phyloP scores from a whole-genome alignment of 2,888 invertebrate species.

The Ethmia dodecea region DNA sequence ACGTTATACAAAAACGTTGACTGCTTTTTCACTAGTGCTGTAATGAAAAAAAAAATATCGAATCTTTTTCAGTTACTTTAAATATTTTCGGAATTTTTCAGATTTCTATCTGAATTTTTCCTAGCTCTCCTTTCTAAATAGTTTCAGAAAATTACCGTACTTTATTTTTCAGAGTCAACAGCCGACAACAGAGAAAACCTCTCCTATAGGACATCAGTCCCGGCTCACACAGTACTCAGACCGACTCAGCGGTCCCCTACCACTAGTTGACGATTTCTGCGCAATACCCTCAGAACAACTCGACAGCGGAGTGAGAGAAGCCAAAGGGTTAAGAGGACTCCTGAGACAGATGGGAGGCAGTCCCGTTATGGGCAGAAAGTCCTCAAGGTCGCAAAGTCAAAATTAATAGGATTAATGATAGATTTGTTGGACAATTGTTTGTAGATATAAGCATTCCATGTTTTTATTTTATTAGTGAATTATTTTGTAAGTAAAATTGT shows the following conservation, averaged over 20 bases:
- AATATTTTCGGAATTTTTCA: no score
- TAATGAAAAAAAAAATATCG: no score
- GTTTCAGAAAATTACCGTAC: no score
- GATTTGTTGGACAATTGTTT: neutral
- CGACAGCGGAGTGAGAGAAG: slow-evolving; percentile 80
- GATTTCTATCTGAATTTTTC: no score
- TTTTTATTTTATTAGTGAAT: neutral
- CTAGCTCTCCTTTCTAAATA: no score
- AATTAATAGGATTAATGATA: no score
- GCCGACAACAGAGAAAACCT: slow-evolving; percentile 53
- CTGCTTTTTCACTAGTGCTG: no score
- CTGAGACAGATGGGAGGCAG: slow-evolving; percentile 91
- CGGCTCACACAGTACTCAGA: slow-evolving; percentile 80
- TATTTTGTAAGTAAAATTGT: neutral
- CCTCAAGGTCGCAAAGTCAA: slow-evolving; percentile 69
- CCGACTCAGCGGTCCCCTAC: slow-evolving; percentile 79
- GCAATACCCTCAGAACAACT: slow-evolving; percentile 88
- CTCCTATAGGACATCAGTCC: slow-evolving; percentile 77
- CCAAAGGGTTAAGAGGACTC: slow-evolving; percentile 86
- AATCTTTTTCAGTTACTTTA: no score
- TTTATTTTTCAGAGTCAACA: slow-evolving; percentile 30
- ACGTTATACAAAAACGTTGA: no score
- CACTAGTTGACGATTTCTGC: slow-evolving; percentile 94
- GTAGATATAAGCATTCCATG: neutral
- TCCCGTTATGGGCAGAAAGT: slow-evolving; percentile 87